Conservation (phyloP, 2,888 invertebrate species). For the Lamellibrachia columna region DNA sequence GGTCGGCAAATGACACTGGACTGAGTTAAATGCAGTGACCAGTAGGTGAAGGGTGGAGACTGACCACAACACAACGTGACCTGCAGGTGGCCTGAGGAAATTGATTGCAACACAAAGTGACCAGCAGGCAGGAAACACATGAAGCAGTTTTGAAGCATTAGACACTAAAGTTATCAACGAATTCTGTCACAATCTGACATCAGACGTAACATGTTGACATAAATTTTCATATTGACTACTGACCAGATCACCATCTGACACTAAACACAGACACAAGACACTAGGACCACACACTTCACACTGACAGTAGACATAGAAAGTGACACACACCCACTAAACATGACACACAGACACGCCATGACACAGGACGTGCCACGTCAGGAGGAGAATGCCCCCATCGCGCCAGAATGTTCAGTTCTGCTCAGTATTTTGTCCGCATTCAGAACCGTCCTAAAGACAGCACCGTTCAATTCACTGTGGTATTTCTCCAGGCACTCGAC, state of each 20-base stretch:
- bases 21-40: too few species aligned
- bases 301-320: too few species aligned
- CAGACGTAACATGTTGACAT: not conserved
- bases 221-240: not conserved
- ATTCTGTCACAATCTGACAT: not conserved
- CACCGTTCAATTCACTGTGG: not conserved
- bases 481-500: not conserved
- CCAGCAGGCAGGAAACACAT: not conserved
- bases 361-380: not conserved
- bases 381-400: not conserved
- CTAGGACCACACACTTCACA: too few species aligned
- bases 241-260: not conserved
- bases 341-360: not conserved
- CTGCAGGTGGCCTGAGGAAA: too few species aligned
- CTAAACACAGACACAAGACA: too few species aligned
- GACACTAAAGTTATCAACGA: not conserved
- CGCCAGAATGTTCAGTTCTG: not conserved
- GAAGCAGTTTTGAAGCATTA: not conserved
- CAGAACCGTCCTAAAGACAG: not conserved
- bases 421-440: not conserved
- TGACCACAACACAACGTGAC: too few species aligned
- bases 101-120: too few species aligned
- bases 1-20: too few species aligned
- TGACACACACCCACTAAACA: not conserved
- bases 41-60: too few species aligned